These are phyloP conservation scores for Quiscalus mexicanus DNA, from an alignment of 2,113 vertebrate species.

Conservation along the genomic window DNA sequence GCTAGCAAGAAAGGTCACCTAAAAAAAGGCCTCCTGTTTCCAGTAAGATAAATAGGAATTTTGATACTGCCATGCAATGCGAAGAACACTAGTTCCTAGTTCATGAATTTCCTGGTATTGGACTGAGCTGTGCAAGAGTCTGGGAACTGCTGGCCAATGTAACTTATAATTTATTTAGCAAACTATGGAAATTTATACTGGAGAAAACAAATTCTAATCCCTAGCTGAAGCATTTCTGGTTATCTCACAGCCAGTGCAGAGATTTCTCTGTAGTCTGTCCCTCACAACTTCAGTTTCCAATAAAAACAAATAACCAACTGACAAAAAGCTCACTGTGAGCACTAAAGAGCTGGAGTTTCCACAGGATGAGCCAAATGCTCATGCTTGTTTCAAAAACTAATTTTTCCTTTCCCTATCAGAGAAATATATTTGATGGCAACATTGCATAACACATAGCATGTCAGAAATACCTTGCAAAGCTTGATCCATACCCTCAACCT, in stretches of 20 bases:
- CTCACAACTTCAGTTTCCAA: accelerated
- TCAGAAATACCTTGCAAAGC: neutral
- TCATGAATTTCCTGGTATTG: neutral
- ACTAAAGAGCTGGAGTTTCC: neutral
- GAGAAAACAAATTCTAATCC: neutral
- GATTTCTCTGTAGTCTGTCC: neutral
- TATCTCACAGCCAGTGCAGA: neutral
- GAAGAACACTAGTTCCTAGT: neutral
- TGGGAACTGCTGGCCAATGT: neutral
- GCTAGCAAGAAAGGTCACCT: neutral
- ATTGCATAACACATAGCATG: neutral
- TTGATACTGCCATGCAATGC: neutral
- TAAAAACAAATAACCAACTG: neutral
- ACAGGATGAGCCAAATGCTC: neutral
- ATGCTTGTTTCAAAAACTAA: neutral
- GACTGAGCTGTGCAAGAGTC: neutral
- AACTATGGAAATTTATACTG: neutral
- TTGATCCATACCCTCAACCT: neutral
- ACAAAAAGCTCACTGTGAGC: neutral
- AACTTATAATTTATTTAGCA: constrained; percentile 3
- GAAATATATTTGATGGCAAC: neutral
- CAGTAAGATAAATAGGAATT: neutral
- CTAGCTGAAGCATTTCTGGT: neutral
- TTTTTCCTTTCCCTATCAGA: neutral
- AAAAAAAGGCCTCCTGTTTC: neutral